Evolutionary conservation across 2,888 invertebrate genomes (phyloP).

Genomic region (Sinodicranocentrus sp.): DNA sequence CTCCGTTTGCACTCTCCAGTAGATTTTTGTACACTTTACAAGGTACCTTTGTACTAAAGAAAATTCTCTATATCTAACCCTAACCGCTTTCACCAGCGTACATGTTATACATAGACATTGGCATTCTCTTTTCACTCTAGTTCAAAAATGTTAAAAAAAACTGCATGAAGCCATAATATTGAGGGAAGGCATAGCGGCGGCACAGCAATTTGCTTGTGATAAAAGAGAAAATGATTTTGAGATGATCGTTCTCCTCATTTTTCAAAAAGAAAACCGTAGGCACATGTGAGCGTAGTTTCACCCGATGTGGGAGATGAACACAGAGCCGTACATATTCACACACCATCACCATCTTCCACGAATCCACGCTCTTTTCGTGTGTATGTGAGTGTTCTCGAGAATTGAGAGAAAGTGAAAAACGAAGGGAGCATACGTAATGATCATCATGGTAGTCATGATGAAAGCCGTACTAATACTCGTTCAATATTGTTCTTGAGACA

Average conservation of each 20-base stretch:
- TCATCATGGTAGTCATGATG: conserved; percentile 41
- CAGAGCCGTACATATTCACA: conserved; percentile 3
- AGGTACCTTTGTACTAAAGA: too few species aligned
- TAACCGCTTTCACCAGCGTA: neutral
- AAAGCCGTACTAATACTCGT: conserved; percentile 40
- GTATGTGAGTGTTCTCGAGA: conserved; percentile 1
- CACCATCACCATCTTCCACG: too few species aligned
- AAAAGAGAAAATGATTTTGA: conserved; percentile 62
- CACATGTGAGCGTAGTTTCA: neutral
- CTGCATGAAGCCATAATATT: conserved; percentile 39
- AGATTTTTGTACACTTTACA: too few species aligned
- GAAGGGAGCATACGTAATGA: conserved; percentile 55
- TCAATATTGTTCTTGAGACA: conserved; percentile 44
- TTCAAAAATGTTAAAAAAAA: neutral
- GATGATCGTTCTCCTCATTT: conserved; percentile 70
- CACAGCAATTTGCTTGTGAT: conserved; percentile 61
- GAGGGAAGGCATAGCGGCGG: conserved; percentile 36
- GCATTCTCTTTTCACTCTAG: too few species aligned
- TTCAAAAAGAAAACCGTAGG: conserved; percentile 56
- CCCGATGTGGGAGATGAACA: neutral
- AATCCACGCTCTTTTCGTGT: too few species aligned
- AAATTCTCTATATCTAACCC: too few species aligned
- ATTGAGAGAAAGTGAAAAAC: conserved; percentile 55
- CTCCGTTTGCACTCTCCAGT: too few species aligned
- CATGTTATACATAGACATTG: neutral